A percentile compares a stretch with the other conserved stretches of the same genome.
Evolutionary conservation across 2,797 vertebrate genomes (phyloP).

Genomic region (Astyanax mexicanus): DNA sequence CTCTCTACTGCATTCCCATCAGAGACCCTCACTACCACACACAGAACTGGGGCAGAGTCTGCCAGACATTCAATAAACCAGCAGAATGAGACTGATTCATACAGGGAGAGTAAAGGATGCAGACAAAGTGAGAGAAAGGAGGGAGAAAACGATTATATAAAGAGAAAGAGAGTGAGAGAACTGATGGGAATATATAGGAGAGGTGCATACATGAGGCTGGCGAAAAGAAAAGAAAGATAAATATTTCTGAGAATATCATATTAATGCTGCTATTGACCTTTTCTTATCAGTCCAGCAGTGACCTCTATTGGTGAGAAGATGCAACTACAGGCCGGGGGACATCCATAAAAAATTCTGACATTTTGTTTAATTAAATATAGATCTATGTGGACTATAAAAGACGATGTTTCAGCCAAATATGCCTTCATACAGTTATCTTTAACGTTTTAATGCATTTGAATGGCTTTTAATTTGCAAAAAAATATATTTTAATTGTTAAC

Average conservation of each 20-base stretch:
- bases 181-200: constrained; percentile 58
- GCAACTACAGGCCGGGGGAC: not conserved
- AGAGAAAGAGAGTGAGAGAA: constrained; percentile 75
- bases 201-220: not conserved
- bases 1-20: not conserved
- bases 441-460: too few relatives aligned
- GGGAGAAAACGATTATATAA: too few relatives aligned
- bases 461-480: too few relatives aligned
- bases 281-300: not conserved
- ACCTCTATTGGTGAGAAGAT: not conserved
- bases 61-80: constrained; percentile 7
- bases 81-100: not conserved
- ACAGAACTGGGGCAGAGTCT: constrained; percentile 9
- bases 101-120: constrained; percentile 8
- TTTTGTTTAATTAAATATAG: too few relatives aligned
- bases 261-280: too few relatives aligned
- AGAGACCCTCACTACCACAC: not conserved
- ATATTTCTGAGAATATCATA: not conserved
- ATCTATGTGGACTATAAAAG: too few relatives aligned
- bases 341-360: too few relatives aligned
- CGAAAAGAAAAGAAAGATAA: constrained; percentile 40
- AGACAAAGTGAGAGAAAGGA: not conserved
- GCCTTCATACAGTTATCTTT: too few relatives aligned
- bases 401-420: too few relatives aligned
- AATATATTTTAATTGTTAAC: too few relatives aligned